These are phyloP conservation scores for Corapipo altera DNA, from an alignment of 2,113 vertebrate species.

Conservation along the genomic window DNA sequence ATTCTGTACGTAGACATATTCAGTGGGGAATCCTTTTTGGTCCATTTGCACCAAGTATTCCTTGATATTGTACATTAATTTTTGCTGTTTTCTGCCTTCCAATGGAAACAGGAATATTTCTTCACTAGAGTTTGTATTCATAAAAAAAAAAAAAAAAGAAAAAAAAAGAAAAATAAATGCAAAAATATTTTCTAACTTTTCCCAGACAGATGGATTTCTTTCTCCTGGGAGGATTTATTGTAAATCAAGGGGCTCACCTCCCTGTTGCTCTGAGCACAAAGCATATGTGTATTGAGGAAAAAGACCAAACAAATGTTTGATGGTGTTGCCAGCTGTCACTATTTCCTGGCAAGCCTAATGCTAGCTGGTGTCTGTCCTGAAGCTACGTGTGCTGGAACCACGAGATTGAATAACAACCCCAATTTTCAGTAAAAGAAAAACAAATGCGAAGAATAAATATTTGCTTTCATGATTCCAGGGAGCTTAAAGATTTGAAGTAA, in stretches of 20 bases:
- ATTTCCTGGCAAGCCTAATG: neutral
- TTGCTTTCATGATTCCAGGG: neutral
- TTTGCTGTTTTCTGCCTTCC: conserved; percentile 55
- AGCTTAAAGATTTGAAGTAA: neutral
- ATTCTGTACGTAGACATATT: neutral
- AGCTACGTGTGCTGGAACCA: neutral
- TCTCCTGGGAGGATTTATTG: conserved; percentile 30
- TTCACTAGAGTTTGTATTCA: conserved; percentile 70
- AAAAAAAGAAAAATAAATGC: conserved; percentile 70
- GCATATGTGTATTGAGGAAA: neutral
- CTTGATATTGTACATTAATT: conserved; percentile 37
- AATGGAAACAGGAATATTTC: conserved; percentile 66
- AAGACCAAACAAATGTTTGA: neutral
- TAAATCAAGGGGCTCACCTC: neutral
- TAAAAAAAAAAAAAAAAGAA: neutral
- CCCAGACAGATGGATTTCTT: conserved; percentile 48
- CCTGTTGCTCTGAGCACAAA: conserved; percentile 3
- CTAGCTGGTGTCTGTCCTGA: neutral
- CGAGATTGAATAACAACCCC: neutral
- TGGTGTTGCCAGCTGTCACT: neutral
- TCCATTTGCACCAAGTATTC: conserved; percentile 31
- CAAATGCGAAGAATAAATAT: conserved; percentile 3
- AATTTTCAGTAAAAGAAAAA: conserved; percentile 31
- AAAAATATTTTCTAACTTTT: conserved; percentile 76
- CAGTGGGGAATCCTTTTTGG: conserved; percentile 25